Evolutionary conservation across 2,797 vertebrate species (phyloP), one percentile per base, ranked within the genome.

Genomic region (Eupleurogrammus muticus): DNA sequence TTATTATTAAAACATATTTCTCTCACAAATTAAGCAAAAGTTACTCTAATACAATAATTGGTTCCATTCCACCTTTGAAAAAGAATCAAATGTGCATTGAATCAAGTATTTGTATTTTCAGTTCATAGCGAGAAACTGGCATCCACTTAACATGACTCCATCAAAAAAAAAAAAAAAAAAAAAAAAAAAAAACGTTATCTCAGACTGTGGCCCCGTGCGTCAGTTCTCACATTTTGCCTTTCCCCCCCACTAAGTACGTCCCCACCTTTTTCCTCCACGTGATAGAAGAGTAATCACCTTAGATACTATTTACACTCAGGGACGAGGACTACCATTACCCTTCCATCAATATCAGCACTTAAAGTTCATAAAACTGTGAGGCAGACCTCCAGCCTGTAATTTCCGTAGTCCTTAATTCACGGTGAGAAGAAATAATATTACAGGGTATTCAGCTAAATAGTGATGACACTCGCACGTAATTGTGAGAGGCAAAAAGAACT

Each of bases 271-370:
- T 24, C 58, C 58, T 32, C 71, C 84, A 70, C 58, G 54, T 84
- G 83, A 88, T 83, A 87, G 81, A 89, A 86, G 82, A 87, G 85
- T 87, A 92, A 92, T 89, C 85, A 88, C 89, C 83, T 92, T 83
- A 91, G 89, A 93, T 87, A 87, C 90, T 92, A 93, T 92, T 92
- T 93, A 93, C 91, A 91, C 88, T 91, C 58, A 28, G 87, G 91
- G 87, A 89, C 76, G 73, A 90, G 89, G 75, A 87, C 90, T 92
- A 89, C 84, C 81, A 93, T 94, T 93, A 93, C 86, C 80, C 83
- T 78, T 85, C 90, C 90, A 93, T 94, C 92, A 92, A 93, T 93
- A 93, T 93, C 89, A 92, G 87, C 86, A 92, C 88, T 92, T 93
- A 91, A 81, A 83, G 83, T 84, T 87, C 87, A 87, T 92, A 91